Evolutionary conservation across 2,113 vertebrate genomes (phyloP), one percentile per base, ranked within the genome.

Genomic region (Meriones unguiculatus): DNA sequence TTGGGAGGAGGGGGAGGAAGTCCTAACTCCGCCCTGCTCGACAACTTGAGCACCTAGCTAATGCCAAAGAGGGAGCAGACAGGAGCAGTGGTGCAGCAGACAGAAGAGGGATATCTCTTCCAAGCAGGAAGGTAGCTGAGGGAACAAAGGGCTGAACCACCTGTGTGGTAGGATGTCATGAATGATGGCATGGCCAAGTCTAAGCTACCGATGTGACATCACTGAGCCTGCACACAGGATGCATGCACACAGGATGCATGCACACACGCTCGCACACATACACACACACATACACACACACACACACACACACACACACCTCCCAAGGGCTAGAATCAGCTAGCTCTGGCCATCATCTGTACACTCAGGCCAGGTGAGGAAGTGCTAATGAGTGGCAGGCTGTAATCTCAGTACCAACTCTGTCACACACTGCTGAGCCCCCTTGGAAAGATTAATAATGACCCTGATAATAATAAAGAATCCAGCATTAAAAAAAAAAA

Each of bases 391-490:
- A 67, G 54, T 41, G 46, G 50, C 1, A 5, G 38, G 30, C 35
- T 80, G 1, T 75, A 0, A 41, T 77, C 54, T 35, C n/a, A 57
- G 32, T 18, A 75, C 50, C 57, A 67, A 84, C 35, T 62, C 41
- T 11, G 32, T 54, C 28, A 13, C 0, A 0, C 3, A 3, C 5
- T 1, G 28, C 15, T 11, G 30, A 67, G 41, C 50, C 28, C 54
- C 46, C 35, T 18, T 30, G 67, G 18, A 65, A 76, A 62, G 50
- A 41, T 2, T 12, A 92, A 22, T 1, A 46, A 57, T 11, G 2
- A 52, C 35, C 38, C 67, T 5, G 10, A 57, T 57, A 15, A 57
- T 50, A 35, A 38, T 15, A 20, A 70, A 35, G 52, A 80, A 54
- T 35, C 28, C 14, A 54, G 50, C 5, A 6, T 41, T 28, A 13